Conservation (phyloP, 2,888 invertebrate species). For the Eumacrocentrus americanus region DNA sequence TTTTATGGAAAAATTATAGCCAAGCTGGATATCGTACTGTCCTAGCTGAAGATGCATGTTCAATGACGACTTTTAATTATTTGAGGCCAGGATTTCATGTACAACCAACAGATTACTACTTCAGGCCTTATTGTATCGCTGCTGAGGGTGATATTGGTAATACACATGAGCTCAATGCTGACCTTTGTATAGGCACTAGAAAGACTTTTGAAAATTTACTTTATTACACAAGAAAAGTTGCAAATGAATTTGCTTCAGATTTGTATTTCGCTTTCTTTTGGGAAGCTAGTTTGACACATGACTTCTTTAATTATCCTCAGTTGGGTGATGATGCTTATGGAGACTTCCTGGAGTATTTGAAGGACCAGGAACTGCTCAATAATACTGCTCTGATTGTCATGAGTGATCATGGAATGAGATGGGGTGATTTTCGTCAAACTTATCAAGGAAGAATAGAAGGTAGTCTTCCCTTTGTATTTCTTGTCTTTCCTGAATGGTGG, state of each 20-base stretch:
- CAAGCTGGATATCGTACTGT: slow-evolving; percentile 76
- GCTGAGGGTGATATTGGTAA: slow-evolving; percentile 73
- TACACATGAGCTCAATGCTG: slow-evolving; percentile 69
- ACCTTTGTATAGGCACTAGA: slow-evolving; percentile 74
- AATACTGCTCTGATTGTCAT: slow-evolving; percentile 75
- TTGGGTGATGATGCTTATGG: slow-evolving; percentile 73
- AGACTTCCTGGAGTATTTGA: slow-evolving; percentile 64
- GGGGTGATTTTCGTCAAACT: slow-evolving; percentile 82
- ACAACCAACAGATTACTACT: slow-evolving; percentile 87
- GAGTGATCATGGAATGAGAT: slow-evolving; percentile 91
- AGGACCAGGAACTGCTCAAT: slow-evolving; percentile 66
- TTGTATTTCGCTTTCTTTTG: slow-evolving; percentile 84
- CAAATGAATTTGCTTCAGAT: slow-evolving; percentile 65
- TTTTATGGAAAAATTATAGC: slow-evolving; percentile 83
- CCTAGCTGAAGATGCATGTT: slow-evolving; percentile 82
- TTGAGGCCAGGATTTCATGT: slow-evolving; percentile 75
- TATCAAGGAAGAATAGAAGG: slow-evolving; percentile 89
- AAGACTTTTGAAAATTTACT: slow-evolving; percentile 75
- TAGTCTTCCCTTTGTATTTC: slow-evolving; percentile 80
- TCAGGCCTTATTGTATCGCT: slow-evolving; percentile 75
- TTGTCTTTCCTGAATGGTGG: slow-evolving; percentile 78
- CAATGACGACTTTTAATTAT: slow-evolving; percentile 82
- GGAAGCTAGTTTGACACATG: slow-evolving; percentile 84
- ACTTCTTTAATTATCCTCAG: slow-evolving; percentile 79
- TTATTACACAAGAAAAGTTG: slow-evolving; percentile 73